phyloP scores from a whole-genome alignment of 1,140 invertebrate genomes.

The Potamilus streckersoni region DNA sequence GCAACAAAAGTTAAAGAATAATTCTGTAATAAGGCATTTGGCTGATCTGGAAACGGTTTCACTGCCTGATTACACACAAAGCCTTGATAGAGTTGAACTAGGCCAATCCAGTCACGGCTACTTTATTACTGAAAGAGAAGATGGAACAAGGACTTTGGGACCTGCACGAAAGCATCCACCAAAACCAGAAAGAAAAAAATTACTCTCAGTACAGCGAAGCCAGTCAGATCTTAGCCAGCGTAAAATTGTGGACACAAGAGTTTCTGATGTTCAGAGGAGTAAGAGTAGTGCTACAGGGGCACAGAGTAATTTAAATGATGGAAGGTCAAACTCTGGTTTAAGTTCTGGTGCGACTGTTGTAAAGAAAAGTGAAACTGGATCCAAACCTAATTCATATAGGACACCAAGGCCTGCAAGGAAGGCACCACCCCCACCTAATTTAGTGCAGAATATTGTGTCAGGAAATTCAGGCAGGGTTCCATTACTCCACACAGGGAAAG shows the following conservation, averaged over 20 bases:
- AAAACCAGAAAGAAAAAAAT: conserved; percentile 29
- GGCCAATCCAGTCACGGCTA: not conserved
- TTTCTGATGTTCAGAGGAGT: conserved; percentile 4
- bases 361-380: not conserved
- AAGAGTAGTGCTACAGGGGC: not conserved
- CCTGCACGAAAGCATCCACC: conserved; percentile 27
- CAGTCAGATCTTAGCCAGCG: conserved; percentile 27
- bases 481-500: not conserved
- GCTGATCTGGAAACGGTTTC: conserved; percentile 28
- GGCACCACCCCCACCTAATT: conserved; percentile 18
- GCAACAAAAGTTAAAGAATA: conserved; percentile 12
- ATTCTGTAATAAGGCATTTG: conserved; percentile 17
- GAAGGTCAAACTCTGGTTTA: not conserved
- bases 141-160: conserved; percentile 20
- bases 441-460: conserved; percentile 9
- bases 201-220: conserved; percentile 27
- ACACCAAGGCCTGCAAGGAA: conserved; percentile 22
- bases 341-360: not conserved
- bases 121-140: conserved; percentile 1
- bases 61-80: conserved; percentile 20
- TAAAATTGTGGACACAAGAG: conserved; percentile 19
- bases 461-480: not conserved
- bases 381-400: not conserved
- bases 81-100: no score
- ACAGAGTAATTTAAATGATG: not conserved